These are phyloP conservation scores for Athalia rosae DNA, from an alignment of 2,888 invertebrate genomes.

Conservation along the genomic window DNA sequence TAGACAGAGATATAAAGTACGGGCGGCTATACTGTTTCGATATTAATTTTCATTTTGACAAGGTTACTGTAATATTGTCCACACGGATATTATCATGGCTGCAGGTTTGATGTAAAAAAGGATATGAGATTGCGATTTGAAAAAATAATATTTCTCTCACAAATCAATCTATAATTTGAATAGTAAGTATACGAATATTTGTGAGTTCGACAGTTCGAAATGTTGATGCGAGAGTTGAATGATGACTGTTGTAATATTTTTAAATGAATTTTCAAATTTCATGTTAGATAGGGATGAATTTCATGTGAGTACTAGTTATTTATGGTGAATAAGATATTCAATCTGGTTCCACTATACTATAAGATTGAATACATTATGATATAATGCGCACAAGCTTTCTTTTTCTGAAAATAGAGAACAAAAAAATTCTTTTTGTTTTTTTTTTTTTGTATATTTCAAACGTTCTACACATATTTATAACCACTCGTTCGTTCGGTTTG, in stretches of 20 bases:
- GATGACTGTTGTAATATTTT: background rate
- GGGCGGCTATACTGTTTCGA: background rate
- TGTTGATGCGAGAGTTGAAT: background rate
- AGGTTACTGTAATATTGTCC: too few species aligned
- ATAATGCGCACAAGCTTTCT: conserved; percentile 65
- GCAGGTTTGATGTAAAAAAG: too few species aligned
- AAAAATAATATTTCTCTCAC: too few species aligned
- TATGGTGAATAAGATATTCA: conserved; percentile 46
- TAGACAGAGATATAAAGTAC: conserved; percentile 1
- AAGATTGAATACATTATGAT: conserved; percentile 36
- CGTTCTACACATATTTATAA: too few species aligned
- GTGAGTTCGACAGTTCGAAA: too few species aligned
- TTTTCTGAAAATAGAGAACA: conserved; percentile 62
- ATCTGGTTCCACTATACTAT: conserved; percentile 54
- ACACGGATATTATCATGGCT: too few species aligned
- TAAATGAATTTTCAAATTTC: conserved; percentile 3
- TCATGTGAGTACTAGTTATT: background rate
- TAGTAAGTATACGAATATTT: too few species aligned
- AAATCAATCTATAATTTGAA: too few species aligned
- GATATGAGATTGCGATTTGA: too few species aligned
- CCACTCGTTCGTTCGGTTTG: background rate
- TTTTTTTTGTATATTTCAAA: too few species aligned
- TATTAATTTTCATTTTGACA: too few species aligned
- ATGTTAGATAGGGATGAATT: conserved; percentile 28
- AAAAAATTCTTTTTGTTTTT: too few species aligned